Conservation (phyloP, 2,888 invertebrate genomes). For the Suillia variegata region DNA sequence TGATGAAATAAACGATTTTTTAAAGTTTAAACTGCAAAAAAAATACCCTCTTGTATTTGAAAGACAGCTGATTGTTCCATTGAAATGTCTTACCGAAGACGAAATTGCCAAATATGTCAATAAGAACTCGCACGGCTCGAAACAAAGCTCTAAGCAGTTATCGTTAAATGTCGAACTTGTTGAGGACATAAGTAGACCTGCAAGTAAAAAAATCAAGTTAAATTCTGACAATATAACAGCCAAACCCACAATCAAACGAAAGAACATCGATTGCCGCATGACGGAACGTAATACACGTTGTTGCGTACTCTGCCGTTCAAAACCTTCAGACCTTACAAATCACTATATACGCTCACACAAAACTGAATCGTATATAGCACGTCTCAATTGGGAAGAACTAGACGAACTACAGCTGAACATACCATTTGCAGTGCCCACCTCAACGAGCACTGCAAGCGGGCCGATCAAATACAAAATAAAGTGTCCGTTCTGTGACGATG, state of each 20-base stretch:
- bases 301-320: slow-evolving; percentile 37
- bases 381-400: slow-evolving; percentile 30
- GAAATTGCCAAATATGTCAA: background rate
- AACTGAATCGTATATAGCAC: slow-evolving; percentile 41
- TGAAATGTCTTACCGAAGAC: slow-evolving; percentile 9
- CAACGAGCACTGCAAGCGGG: background rate
- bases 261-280: slow-evolving; percentile 36
- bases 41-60: background rate
- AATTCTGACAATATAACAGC: background rate
- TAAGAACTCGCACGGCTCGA: background rate
- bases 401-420: slow-evolving; percentile 31
- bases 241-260: background rate
- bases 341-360: slow-evolving; percentile 39
- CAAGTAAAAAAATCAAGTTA: background rate
- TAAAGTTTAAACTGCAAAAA: background rate
- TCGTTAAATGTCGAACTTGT: slow-evolving; percentile 21
- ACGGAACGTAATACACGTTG: slow-evolving; percentile 28
- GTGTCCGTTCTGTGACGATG: slow-evolving; percentile 37
- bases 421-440: slow-evolving; percentile 27
- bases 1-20: background rate
- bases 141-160: background rate
- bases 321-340: slow-evolving; percentile 36
- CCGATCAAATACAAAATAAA: slow-evolving; percentile 27
- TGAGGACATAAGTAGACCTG: background rate
- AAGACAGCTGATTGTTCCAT: slow-evolving; percentile 10